Evolutionary conservation across 2,888 invertebrate species (phyloP).

Genomic region (Phania funesta): DNA sequence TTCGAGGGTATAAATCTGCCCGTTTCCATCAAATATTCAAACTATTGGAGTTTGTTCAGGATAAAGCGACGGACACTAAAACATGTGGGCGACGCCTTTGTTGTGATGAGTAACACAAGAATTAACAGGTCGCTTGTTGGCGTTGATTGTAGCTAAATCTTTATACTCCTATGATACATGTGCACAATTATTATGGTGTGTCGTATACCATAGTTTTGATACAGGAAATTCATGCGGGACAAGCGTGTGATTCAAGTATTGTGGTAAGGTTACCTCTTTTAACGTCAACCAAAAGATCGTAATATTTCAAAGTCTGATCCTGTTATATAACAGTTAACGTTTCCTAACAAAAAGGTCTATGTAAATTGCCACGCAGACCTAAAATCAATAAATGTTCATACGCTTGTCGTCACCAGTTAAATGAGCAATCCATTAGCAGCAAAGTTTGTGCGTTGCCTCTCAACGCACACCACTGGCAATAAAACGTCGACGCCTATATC

Average conservation of each 20-base stretch:
- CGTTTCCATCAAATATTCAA: constrained; percentile 47
- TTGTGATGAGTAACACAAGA: constrained; percentile 4
- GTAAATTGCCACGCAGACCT: background rate
- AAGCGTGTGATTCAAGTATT: background rate
- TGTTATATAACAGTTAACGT: background rate
- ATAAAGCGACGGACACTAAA: constrained; percentile 3
- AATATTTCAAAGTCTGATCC: background rate
- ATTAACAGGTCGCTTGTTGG: constrained; percentile 1
- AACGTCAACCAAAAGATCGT: background rate
- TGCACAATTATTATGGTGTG: background rate
- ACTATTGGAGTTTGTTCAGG: constrained; percentile 45
- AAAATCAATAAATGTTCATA: background rate
- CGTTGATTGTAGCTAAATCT: background rate
- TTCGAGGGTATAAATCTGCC: constrained; percentile 58
- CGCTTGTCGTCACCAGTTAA: background rate
- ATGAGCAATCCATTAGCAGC: background rate
- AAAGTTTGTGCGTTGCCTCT: background rate
- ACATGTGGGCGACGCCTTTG: constrained; percentile 1
- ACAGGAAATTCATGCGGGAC: background rate
- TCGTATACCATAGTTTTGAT: constrained; percentile 40
- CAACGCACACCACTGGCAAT: background rate
- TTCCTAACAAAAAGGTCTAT: background rate
- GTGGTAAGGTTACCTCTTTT: constrained; percentile 23
- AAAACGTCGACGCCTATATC: background rate
- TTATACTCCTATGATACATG: background rate